These are phyloP conservation scores for Alexandromys fortis DNA, from an alignment of 2,113 vertebrate genomes.

Conservation along the genomic window DNA sequence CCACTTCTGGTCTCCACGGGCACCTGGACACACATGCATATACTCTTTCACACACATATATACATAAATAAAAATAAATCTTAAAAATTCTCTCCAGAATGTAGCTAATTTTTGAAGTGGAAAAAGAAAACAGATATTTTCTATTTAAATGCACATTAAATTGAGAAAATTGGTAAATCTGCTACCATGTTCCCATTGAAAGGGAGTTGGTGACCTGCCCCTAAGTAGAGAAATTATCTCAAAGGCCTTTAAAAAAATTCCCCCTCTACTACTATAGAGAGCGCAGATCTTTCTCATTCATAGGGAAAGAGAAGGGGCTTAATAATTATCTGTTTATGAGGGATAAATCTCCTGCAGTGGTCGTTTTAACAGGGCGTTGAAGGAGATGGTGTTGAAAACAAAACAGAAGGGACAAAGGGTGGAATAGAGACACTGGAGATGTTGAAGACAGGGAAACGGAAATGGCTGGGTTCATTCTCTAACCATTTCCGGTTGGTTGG, in stretches of 20 bases:
- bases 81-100: not conserved
- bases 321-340: not conserved
- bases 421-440: rapidly evolving
- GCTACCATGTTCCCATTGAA: not conserved
- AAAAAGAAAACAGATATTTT: not conserved
- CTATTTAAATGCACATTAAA: not conserved
- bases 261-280: not conserved
- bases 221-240: too few species aligned
- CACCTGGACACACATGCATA: not conserved
- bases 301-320: not conserved
- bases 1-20: too few species aligned
- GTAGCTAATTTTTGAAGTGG: not conserved
- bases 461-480: not conserved
- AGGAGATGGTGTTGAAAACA: not conserved
- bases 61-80: not conserved
- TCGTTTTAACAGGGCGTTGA: not conserved
- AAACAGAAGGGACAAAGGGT: not conserved
- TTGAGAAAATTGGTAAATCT: not conserved
- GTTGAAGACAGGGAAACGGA: rapidly evolving
- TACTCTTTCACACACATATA: not conserved
- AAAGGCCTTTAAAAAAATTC: not conserved
- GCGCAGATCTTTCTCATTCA: not conserved
- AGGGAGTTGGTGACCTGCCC: not conserved
- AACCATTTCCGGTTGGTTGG: too few species aligned
- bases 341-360: not conserved